Evolutionary conservation across 2,888 invertebrate genomes (phyloP), one percentile per base, ranked within the genome.

Genomic region (Drosophila mimica): DNA sequence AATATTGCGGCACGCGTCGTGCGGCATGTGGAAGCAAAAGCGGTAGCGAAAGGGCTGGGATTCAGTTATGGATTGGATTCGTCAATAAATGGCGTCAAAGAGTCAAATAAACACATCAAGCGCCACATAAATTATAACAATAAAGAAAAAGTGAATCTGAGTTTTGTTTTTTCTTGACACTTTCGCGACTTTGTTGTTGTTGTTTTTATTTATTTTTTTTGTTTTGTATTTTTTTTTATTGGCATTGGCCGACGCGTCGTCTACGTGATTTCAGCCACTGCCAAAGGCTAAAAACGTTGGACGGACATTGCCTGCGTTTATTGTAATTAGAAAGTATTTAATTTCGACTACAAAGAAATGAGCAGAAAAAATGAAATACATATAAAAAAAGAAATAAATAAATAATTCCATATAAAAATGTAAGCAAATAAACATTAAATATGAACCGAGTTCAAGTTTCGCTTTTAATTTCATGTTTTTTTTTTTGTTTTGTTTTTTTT

Each of bases 271-370:
- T 88, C 71, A 69, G 83, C 59, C 59, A 64, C 81, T 74, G 83
- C 83, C 83, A 83, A 83, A 88, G 83, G 83, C 83, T 76, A 79
- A 68, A 68, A 72, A 62, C 60, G 67, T 59, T 75, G 71, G 63
- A 80, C 74, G 76, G 70, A 64, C 74, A 74, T 68, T 81, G 88
- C 74, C 86, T 78, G 79, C 76, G 82, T 79, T 91, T 81, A 86
- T 89, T 91, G 84, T 89, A 89, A 89, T 89, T 89, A 90, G 89
- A 89, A 89, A 89, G 89, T 91, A 89, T 91, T 89, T 91, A 91
- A 90, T 83, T 90, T 83, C 89, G 81, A 84, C 78, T 74, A 76
- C 77, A 74, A 71, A 52, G 49, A 66, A 64, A 60, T n/a, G 30
- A 60, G 36, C 54, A 56, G 53, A 72, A 65, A 43, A 61, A 64